Evolutionary conservation across 2,888 invertebrate species (phyloP), one percentile per base, ranked within the genome.

Genomic region (Priocnemis perturbator): DNA sequence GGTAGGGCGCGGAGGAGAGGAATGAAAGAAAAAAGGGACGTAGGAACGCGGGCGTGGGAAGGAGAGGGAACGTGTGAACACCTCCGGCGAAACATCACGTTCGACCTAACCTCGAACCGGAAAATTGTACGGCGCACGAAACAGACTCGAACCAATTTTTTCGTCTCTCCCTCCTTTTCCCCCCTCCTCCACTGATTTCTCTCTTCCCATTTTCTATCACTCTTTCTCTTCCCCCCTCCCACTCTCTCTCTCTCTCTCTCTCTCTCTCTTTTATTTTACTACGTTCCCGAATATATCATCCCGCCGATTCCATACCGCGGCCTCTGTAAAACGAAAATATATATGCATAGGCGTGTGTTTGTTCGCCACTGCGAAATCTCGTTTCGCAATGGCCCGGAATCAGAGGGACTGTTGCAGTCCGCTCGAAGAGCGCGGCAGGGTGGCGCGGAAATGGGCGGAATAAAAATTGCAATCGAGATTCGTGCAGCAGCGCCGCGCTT

Each of bases 71-170:
- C 47, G 53, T 50, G 59, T 26, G 68, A 66, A 60, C 45, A 73
- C 69, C 63, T 21, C 61, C 60, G 69, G 65, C 72, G 72, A 82
- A 76, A 80, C 74, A 76, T 79, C 80, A 80, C 78, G 78, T 78
- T 71, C 78, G 74, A 78, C 73, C 80, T 73, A 64, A 60, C 76
- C 67, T 79, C 69, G 70, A 73, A 61, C 64, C 60, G 67, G 71
- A 79, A 76, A 79, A 77, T 77, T 73, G 75, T 76, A 63, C 68
- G 60, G 37, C 61, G 64, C 65, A 55, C 73, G 72, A 79, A 75
- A 79, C 75, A 72, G 69, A 69, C 71, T 60, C 44, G 60, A 62
- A 77, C 69, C 69, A 73, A 79, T 73, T 67, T 74, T 76, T 67
- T 61, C 53, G 45, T 26, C 9, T 14, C 23, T 17, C 9, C 26